phyloP scores from a whole-genome alignment of 2,113 vertebrate genomes.

The Equus quagga region DNA sequence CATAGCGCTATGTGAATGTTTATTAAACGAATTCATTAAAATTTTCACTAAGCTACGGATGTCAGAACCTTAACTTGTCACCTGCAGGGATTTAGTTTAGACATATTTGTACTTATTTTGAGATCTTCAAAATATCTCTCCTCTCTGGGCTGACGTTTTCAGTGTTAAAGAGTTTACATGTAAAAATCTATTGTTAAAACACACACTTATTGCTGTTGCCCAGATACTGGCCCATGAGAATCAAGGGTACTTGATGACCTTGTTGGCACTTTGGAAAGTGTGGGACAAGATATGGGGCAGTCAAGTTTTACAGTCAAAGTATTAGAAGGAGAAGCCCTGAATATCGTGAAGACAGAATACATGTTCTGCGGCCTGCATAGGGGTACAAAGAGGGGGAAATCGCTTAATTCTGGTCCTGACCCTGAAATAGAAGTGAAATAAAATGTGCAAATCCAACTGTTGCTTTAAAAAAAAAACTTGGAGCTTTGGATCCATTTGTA shows the following conservation, averaged over 20 bases:
- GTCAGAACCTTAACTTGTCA: not conserved
- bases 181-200: not conserved
- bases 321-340: not conserved
- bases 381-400: not conserved
- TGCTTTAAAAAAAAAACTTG: not conserved
- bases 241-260: not conserved
- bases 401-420: not conserved
- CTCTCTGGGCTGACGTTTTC: not conserved
- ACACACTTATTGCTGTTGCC: not conserved
- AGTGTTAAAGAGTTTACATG: not conserved
- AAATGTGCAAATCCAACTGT: not conserved
- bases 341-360: not conserved
- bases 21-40: slow-evolving; percentile 31
- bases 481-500: not conserved
- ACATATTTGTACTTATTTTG: not conserved
- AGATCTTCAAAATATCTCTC: not conserved
- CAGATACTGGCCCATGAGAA: not conserved
- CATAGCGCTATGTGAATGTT: not conserved
- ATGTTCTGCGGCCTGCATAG: not conserved
- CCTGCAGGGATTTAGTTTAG: not conserved
- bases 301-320: not conserved
- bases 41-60: not conserved
- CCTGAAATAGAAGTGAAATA: slow-evolving; percentile 39
- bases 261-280: not conserved
- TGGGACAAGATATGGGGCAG: not conserved